Evolutionary conservation across 2,113 vertebrate genomes (phyloP), one percentile per base, ranked within the genome.

Genomic region (Zapus hudsonius): DNA sequence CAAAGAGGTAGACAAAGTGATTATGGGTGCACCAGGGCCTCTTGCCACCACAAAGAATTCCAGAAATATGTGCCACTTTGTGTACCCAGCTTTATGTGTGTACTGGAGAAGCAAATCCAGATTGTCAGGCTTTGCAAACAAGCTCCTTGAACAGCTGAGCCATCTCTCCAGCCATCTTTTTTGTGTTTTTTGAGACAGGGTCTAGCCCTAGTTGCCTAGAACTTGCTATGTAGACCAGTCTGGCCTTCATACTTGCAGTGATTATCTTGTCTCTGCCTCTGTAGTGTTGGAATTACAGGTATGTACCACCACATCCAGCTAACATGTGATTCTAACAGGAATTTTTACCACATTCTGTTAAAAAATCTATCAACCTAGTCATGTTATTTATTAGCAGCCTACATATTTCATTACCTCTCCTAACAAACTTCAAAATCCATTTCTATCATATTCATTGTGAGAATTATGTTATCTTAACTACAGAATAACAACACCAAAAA

Each of bases 341-440:
- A 31, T 82, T 89, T 92, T 85, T 61, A 92, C 13, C 27, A 79
- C 61, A 38, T 73, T 38, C 64, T 85, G 19, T 66, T 95, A 80
- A 90, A 85, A 1, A 80, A 31, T 84, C 61, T 91, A 85, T 69
- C 92, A 84, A 42, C 25, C 79, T 83, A 36, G 36, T 69, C 67
- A 72, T 73, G 20, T 40, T 61, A 15, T 90, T 95, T 91, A 86
- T 75, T 29, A 92, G 40, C 61, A 38, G 81, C 42, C 31, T 55
- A 94, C 10, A 81, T 11, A 63, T 79, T 91, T 73, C 81, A 92
- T 52, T 64, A 84, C 42, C 25, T 94, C 13, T 33, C 59, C n/a
- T 70, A 88, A 76, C 40, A 96, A 89, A 90, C 64, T 94, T 87
- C 31, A 85, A 23, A 78, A 90, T 89, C 11, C 40, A 85, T 52